phyloP scores from a whole-genome alignment of 2,113 vertebrate species.

The Melanocharis versteri region DNA sequence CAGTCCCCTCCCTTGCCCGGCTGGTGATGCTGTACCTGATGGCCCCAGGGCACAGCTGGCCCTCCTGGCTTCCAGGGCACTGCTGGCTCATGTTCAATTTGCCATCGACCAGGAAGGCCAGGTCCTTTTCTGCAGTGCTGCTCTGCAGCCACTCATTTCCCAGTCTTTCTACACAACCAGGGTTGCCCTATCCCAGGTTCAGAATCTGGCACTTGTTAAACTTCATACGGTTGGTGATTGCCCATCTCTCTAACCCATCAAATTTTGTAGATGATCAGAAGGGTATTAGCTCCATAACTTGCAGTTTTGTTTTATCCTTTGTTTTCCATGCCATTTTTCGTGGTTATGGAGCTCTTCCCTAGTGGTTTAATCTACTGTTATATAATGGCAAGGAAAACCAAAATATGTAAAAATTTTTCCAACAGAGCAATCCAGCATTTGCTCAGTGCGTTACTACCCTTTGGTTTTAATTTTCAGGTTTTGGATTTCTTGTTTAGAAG shows the following conservation, averaged over 20 bases:
- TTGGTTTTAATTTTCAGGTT: not conserved
- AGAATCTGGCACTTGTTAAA: not conserved
- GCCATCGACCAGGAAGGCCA: accelerated
- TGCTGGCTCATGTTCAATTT: not conserved
- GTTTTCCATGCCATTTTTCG: not conserved
- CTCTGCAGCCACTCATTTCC: not conserved
- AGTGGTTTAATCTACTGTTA: not conserved
- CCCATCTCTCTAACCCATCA: not conserved
- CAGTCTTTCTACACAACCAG: not conserved
- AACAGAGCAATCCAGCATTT: not conserved
- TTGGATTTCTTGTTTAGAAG: not conserved
- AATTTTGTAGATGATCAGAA: not conserved
- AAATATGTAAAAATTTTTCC: not conserved
- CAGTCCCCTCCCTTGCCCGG: accelerated
- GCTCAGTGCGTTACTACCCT: not conserved
- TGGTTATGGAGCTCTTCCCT: not conserved
- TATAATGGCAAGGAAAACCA: not conserved
- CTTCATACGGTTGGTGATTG: not conserved
- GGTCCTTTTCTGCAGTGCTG: not conserved
- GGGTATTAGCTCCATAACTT: not conserved
- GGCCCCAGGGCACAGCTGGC: not conserved
- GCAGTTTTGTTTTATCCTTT: not conserved
- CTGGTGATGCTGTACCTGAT: accelerated
- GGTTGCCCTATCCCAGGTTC: not conserved
- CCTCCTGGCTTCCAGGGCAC: not conserved